phyloP scores from a whole-genome alignment of 2,797 vertebrate species.

The Mus caroli region DNA sequence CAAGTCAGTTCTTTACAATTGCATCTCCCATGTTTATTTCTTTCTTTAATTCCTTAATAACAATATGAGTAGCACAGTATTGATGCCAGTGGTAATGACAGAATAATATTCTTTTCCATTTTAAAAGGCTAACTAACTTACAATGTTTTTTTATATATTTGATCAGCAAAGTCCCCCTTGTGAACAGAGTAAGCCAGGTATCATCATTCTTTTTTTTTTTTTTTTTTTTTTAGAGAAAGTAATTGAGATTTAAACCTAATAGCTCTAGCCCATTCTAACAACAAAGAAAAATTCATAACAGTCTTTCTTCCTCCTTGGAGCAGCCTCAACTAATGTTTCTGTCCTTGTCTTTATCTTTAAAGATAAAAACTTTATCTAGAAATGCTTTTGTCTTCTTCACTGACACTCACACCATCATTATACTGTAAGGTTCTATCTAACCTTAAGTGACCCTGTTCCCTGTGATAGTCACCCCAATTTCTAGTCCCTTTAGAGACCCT shows the following conservation, averaged over 20 bases:
- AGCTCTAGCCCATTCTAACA: not conserved
- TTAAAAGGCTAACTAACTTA: not conserved
- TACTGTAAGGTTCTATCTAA: not conserved
- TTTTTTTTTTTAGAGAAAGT: not conserved
- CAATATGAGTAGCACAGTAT: not conserved
- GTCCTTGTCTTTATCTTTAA: not conserved
- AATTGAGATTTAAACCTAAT: not conserved
- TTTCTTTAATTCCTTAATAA: constrained; percentile 11
- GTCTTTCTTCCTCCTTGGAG: not conserved
- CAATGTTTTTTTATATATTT: not conserved
- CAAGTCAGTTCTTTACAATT: not conserved
- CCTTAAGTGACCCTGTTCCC: too few relatives aligned
- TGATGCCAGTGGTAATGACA: not conserved
- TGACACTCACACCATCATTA: not conserved
- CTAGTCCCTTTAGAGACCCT: not conserved
- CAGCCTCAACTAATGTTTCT: not conserved
- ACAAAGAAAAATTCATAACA: not conserved
- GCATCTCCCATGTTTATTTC: not conserved
- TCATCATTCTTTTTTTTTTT: too few relatives aligned
- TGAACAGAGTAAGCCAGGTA: not conserved
- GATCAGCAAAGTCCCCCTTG: not conserved
- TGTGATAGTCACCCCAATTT: not conserved
- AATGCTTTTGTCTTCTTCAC: not conserved
- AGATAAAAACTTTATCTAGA: not conserved
- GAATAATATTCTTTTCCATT: not conserved